A percentile compares a stretch with the other conserved stretches of the same genome.
phyloP scores from a whole-genome alignment of 2,888 invertebrate genomes.

The Agrochola litura region DNA sequence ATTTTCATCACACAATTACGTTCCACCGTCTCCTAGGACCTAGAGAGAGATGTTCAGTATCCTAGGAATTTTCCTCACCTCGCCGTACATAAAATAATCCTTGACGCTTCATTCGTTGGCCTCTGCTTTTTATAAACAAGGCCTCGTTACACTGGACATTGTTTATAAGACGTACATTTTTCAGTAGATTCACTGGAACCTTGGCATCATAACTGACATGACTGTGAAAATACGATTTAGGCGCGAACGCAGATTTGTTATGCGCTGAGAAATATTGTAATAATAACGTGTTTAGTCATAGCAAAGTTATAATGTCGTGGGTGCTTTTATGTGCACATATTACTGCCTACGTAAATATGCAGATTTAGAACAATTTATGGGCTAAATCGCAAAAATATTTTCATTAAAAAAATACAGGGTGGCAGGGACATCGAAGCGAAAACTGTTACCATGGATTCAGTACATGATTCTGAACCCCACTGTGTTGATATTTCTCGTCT shows the following conservation, averaged over 20 bases:
- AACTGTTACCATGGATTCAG: too few relatives aligned
- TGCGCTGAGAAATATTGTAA: slow-evolving; percentile 32
- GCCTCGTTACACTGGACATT: slow-evolving; percentile 41
- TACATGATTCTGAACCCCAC: too few relatives aligned
- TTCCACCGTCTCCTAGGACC: background rate
- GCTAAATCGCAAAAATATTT: background rate
- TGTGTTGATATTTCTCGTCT: too few relatives aligned
- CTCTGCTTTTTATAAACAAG: slow-evolving; percentile 55
- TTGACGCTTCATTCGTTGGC: slow-evolving; percentile 37
- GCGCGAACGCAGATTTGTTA: slow-evolving; percentile 26
- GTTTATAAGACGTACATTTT: slow-evolving; percentile 44
- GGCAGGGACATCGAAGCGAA: too few relatives aligned
- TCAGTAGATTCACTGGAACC: slow-evolving; percentile 36
- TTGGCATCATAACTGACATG: slow-evolving; percentile 54
- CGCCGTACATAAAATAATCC: slow-evolving; percentile 16
- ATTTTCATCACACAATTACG: background rate
- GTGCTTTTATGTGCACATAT: slow-evolving; percentile 28
- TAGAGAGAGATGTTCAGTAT: too few relatives aligned
- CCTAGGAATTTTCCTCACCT: slow-evolving; percentile 38
- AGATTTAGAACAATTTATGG: background rate
- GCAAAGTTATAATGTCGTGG: slow-evolving; percentile 26
- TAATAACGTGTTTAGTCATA: slow-evolving; percentile 25
- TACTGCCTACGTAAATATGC: slow-evolving; percentile 17
- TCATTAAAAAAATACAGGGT: background rate
- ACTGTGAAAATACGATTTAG: slow-evolving; percentile 51